Evolutionary conservation across 2,888 invertebrate genomes (phyloP).

Genomic region (Pantelozetes paolii): DNA sequence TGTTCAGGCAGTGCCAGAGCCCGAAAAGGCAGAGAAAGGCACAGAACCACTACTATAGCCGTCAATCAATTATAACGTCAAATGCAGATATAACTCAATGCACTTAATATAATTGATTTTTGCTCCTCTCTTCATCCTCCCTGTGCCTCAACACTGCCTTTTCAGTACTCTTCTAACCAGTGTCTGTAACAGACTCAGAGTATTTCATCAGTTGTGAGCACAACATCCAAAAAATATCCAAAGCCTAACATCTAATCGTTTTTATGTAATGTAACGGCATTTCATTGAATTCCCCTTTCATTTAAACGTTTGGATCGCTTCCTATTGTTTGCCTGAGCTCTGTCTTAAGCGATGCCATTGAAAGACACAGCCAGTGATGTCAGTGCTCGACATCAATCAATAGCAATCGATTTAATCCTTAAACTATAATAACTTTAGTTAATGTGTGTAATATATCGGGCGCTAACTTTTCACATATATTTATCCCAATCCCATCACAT

Average conservation of each 20-base stretch:
- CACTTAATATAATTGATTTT: constrained; percentile 37
- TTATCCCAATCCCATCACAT: not conserved
- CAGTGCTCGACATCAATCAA: constrained; percentile 26
- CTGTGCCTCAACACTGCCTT: no score
- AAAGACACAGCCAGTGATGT: not conserved
- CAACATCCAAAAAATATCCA: constrained; percentile 16
- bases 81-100: constrained; percentile 38
- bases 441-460: constrained; percentile 28
- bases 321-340: constrained; percentile 14
- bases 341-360: not conserved
- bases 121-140: constrained; percentile 12
- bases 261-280: constrained; percentile 37
- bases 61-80: constrained; percentile 36
- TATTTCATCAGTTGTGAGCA: not conserved
- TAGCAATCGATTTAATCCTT: constrained; percentile 35
- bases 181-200: constrained; percentile 16
- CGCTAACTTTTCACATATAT: constrained; percentile 27
- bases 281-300: constrained; percentile 23
- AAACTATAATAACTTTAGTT: constrained; percentile 35
- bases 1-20: not conserved
- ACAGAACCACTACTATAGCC: constrained; percentile 20
- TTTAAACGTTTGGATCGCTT: not conserved
- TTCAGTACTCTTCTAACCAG: no score
- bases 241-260: constrained; percentile 30
- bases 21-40: not conserved